Percentiles rank a stretch among this genome's conserved stretches.
phyloP scores from a whole-genome alignment of 2,888 invertebrate genomes.

The Phytoseiulus persimilis region DNA sequence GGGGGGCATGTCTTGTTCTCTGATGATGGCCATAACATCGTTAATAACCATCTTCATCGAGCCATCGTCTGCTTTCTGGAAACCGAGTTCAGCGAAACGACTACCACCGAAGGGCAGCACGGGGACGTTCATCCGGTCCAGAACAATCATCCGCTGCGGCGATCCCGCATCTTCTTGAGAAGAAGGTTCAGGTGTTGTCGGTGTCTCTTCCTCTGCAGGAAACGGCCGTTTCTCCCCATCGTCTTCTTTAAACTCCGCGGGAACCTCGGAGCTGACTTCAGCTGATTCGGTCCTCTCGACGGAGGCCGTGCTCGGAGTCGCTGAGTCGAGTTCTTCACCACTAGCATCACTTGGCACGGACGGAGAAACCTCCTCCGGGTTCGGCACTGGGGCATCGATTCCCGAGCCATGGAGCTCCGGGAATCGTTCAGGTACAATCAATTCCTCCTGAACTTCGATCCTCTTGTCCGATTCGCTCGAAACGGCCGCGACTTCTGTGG shows the following conservation, averaged over 20 bases:
- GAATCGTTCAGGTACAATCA: no score
- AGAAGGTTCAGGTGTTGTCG: neutral
- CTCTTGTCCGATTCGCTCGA: no score
- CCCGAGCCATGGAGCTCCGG: no score
- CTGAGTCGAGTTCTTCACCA: no score
- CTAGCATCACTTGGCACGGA: no score
- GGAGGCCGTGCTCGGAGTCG: no score
- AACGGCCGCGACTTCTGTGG: no score
- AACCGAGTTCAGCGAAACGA: conserved; percentile 31
- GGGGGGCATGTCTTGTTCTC: conserved; percentile 8
- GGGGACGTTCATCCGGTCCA: conserved; percentile 21
- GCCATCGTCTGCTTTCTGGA: neutral
- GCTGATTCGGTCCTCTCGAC: no score
- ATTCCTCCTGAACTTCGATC: no score
- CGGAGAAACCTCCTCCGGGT: no score
- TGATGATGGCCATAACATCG: conserved; percentile 32
- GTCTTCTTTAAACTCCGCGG: neutral
- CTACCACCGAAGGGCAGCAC: conserved; percentile 32
- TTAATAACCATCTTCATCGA: conserved; percentile 13
- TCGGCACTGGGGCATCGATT: no score
- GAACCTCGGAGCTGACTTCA: no score
- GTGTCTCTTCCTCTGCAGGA: neutral
- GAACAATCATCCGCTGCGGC: neutral
- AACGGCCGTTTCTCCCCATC: neutral
- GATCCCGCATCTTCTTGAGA: neutral